Evolutionary conservation across 2,113 vertebrate species (phyloP).

Genomic region (Danionella cerebrum): DNA sequence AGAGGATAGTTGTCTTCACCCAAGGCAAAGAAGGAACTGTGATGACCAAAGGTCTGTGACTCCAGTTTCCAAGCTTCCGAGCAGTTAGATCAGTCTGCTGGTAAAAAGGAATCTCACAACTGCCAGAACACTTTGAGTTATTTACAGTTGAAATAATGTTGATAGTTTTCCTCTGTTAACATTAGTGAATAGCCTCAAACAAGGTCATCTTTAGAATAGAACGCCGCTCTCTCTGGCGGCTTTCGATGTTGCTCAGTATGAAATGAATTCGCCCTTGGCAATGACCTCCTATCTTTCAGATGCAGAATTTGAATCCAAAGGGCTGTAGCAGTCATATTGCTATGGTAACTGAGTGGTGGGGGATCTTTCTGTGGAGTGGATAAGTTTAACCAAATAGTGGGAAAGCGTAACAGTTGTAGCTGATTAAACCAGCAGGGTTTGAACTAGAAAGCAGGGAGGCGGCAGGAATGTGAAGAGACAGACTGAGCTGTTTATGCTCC

Average conservation of each 20-base stretch:
- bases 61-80: constrained; percentile 1
- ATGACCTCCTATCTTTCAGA: constrained; percentile 45
- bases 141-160: constrained; percentile 42
- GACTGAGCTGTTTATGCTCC: constrained; percentile 1
- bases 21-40: constrained; percentile 86
- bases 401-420: constrained; percentile 39
- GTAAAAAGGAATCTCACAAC: constrained; percentile 7
- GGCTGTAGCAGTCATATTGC: constrained; percentile 43
- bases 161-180: constrained; percentile 41
- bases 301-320: constrained; percentile 43
- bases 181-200: constrained; percentile 44
- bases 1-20: constrained; percentile 83
- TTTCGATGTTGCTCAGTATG: constrained; percentile 35
- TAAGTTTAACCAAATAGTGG: constrained; percentile 44
- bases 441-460: constrained; percentile 26
- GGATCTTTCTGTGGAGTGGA: constrained; percentile 38
- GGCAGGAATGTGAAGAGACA: neutral
- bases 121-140: constrained; percentile 28
- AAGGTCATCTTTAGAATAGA: constrained; percentile 42
- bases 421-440: constrained; percentile 38
- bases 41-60: constrained; percentile 70
- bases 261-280: constrained; percentile 45
- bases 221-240: constrained; percentile 37
- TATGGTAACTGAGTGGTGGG: constrained; percentile 46
- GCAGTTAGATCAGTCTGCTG: neutral